A percentile compares a stretch with the other conserved stretches of the same genome.
phyloP scores from a whole-genome alignment of 2,888 invertebrate genomes.

The Acleris laterana region DNA sequence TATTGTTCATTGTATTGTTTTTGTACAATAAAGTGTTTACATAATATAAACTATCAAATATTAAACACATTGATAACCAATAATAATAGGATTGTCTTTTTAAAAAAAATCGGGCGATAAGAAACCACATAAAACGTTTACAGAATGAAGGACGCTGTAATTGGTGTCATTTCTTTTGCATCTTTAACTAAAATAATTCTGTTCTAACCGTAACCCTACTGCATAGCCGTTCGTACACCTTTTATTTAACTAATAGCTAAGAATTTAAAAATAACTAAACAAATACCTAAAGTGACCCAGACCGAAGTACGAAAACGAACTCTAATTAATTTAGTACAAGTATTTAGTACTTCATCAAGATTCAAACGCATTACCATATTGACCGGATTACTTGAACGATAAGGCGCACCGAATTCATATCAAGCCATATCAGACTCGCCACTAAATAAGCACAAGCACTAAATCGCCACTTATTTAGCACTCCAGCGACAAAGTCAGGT shows the following conservation, averaged over 20 bases:
- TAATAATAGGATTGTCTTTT: too few species aligned
- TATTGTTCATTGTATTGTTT: too few species aligned
- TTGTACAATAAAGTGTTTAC: too few species aligned
- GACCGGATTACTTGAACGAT: slow-evolving; percentile 12
- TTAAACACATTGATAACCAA: too few species aligned
- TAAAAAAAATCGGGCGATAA: too few species aligned
- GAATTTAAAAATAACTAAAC: not conserved
- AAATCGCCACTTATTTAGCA: slow-evolving; percentile 5
- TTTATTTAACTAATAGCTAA: not conserved
- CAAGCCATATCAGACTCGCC: slow-evolving; percentile 1
- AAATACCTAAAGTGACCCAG: not conserved
- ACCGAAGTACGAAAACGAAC: not conserved
- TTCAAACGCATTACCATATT: slow-evolving; percentile 2
- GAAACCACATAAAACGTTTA: too few species aligned
- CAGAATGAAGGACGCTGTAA: too few species aligned
- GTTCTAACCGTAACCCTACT: too few species aligned
- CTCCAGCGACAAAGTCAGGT: slow-evolving; percentile 19
- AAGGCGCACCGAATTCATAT: slow-evolving; percentile 1
- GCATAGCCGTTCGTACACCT: not conserved
- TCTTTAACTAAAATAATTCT: too few species aligned
- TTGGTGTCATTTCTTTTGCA: too few species aligned
- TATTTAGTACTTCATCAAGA: slow-evolving; percentile 8
- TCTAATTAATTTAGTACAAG: slow-evolving; percentile 4
- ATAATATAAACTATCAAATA: too few species aligned
- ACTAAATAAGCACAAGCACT: not conserved